Base-by-base conservation (phyloP, 2,888 invertebrate species). In the Watsonalla binaria region DNA sequence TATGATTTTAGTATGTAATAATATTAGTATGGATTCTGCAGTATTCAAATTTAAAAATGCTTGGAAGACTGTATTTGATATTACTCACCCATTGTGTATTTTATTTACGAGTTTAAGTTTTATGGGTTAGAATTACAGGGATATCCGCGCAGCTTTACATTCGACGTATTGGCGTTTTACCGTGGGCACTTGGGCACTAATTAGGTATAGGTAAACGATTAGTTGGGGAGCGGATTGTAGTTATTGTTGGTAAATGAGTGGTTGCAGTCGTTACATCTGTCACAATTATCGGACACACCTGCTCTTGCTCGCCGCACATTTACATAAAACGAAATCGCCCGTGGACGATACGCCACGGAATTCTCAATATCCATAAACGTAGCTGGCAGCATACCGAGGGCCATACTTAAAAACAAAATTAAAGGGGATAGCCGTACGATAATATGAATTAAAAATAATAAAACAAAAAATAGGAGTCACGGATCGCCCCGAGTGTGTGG, bases 341-440 rank as follows among this genome's bases (percentile, higher is more conserved):
- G 74, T 78, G 78, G 78, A 80, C 78, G 80, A 80, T 84, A 82
- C 85, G 62, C 83, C 81, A 82, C 82, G 87, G 90, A 88, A 89
- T 90, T 87, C 84, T 68, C 83, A 89, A 87, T 86, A 88, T 86
- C 88, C 86, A 88, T 88, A 89, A 90, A 88, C 82, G 84, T 89
- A 82, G 88, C 89, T 87, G 86, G 74, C 88, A 89, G 89, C 86
- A 89, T 86, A 85, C 86, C 87, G 82, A 81, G 83, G 82, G 77
- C 88, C 89, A 88, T 89, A 90, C 89, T 90, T 90, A 90, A 90
- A 90, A 89, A 89, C 90, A 87, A 90, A 90, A 90, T 90, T 90
- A 90, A 90, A 90, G 90, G 87, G 90, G 88, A 89, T 88, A 88
- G 88, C 89, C 84, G 79, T 85, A 87, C 89, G 87, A 90, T 90